Conservation (phyloP, 2,113 vertebrate species). For the Alligator sinensis region DNA sequence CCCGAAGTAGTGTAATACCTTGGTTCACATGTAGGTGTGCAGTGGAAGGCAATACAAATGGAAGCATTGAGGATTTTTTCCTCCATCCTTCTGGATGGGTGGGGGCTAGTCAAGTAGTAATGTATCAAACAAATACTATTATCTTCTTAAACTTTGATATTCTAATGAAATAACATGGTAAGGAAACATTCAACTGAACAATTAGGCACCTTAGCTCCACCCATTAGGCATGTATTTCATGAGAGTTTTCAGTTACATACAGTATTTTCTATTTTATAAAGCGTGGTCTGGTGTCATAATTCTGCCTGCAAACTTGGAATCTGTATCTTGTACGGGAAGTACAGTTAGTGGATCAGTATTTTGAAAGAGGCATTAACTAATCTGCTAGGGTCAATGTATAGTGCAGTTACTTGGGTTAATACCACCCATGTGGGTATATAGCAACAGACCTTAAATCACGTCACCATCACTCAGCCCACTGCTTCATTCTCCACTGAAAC, state of each 20-base stretch:
- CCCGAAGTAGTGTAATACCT: constrained; percentile 4
- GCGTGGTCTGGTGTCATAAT: background rate
- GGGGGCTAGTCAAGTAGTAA: constrained; percentile 15
- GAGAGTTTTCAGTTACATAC: constrained; percentile 32
- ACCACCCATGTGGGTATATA: constrained; percentile 6
- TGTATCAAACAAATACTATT: background rate
- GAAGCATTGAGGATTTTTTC: constrained; percentile 40
- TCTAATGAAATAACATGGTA: background rate
- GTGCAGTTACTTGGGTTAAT: constrained; percentile 44
- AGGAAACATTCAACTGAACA: constrained; percentile 8
- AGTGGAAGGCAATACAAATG: constrained; percentile 40
- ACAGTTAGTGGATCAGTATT: constrained; percentile 29
- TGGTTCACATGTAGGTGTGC: constrained; percentile 26
- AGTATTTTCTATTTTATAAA: constrained; percentile 39
- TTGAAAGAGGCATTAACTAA: constrained; percentile 45
- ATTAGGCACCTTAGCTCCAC: background rate
- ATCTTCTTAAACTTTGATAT: background rate
- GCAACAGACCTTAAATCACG: constrained; percentile 37
- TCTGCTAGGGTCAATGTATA: constrained; percentile 26
- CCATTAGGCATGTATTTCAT: background rate
- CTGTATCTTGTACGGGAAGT: background rate
- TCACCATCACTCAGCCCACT: constrained; percentile 30
- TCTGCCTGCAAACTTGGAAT: background rate
- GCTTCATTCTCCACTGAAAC: constrained; percentile 30
- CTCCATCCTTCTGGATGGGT: background rate